Evolutionary conservation across 2,113 vertebrate genomes (phyloP).

Genomic region (Accipiter cooperii): DNA sequence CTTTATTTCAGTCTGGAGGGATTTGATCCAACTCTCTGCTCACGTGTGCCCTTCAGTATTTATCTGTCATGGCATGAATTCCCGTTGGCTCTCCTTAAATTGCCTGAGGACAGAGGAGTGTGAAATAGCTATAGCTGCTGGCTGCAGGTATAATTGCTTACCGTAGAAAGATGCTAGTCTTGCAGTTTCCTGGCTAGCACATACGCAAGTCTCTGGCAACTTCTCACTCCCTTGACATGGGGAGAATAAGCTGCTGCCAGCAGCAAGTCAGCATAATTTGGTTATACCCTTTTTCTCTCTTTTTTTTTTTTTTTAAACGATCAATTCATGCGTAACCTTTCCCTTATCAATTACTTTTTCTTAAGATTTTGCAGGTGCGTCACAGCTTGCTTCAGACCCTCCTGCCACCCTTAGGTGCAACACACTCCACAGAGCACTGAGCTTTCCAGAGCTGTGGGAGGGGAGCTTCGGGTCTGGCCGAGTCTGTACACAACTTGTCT

Average conservation of each 20-base stretch:
- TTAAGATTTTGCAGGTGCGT: not conserved
- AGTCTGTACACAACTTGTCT: no score
- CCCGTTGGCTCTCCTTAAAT: not conserved
- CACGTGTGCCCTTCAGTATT: not conserved
- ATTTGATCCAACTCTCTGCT: not conserved
- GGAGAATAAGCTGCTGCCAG: not conserved
- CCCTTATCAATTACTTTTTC: not conserved
- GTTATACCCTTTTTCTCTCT: not conserved
- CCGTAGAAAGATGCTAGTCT: not conserved
- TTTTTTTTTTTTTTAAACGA: not conserved
- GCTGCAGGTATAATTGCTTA: not conserved
- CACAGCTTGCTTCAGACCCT: not conserved
- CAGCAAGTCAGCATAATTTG: not conserved
- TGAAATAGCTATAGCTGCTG: not conserved
- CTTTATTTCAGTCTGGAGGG: not conserved
- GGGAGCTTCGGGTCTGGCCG: fast-evolving
- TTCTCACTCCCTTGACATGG: not conserved
- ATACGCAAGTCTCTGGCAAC: not conserved
- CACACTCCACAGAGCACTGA: not conserved
- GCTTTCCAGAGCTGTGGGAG: not conserved
- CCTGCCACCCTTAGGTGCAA: not conserved
- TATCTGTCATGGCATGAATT: not conserved
- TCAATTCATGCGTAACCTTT: not conserved
- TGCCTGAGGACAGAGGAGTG: not conserved
- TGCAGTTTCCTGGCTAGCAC: not conserved